phyloP scores from a whole-genome alignment of 2,797 vertebrate genomes.

The Peromyscus melanophrys region DNA sequence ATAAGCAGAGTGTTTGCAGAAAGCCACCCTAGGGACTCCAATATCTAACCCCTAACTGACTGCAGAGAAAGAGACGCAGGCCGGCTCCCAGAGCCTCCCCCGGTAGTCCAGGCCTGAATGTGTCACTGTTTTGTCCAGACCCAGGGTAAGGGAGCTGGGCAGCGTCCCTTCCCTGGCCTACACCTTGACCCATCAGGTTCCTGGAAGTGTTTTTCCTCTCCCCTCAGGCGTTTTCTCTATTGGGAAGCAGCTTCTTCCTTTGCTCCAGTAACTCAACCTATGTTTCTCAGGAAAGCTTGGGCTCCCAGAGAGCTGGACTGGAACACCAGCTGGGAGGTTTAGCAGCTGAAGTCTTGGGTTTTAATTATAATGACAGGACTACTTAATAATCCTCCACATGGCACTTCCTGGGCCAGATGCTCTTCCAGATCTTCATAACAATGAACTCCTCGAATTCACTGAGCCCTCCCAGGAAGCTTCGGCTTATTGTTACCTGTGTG shows the following conservation, averaged over 20 bases:
- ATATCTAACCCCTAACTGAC: slow-evolving; percentile 1
- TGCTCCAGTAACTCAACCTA: not conserved
- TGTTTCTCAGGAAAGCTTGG: not conserved
- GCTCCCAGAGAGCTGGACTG: slow-evolving; percentile 22
- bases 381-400: not conserved
- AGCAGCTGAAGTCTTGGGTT: not conserved
- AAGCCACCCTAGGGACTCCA: not conserved
- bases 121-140: not conserved
- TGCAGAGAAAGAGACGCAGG: not conserved
- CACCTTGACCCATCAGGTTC: not conserved
- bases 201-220: not conserved
- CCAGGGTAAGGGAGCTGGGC: not conserved
- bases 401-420: not conserved
- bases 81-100: not conserved
- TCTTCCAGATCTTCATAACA: not conserved
- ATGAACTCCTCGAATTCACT: not conserved
- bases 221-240: not conserved
- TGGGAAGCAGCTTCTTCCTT: not conserved
- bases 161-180: not conserved
- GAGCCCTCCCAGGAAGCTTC: not conserved
- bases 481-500: not conserved
- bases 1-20: not conserved
- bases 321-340: not conserved
- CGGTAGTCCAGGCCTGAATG: not conserved
- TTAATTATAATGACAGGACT: not conserved